phyloP scores from a whole-genome alignment of 1,140 invertebrate species.

The Drosophila arizonae region DNA sequence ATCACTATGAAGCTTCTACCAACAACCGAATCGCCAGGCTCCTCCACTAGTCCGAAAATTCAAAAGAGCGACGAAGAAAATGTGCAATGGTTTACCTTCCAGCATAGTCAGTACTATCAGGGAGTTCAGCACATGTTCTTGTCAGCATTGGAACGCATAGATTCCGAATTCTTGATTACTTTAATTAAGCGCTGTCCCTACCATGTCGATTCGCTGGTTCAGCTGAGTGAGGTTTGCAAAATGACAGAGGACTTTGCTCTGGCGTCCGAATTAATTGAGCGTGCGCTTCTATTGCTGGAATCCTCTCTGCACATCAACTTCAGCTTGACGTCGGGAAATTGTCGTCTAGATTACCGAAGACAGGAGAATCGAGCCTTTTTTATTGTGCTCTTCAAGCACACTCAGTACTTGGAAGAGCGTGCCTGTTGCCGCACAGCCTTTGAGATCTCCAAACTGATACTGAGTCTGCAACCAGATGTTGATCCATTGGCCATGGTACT shows the following conservation, averaged over 20 bases:
- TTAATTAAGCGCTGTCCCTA: slow-evolving; percentile 91
- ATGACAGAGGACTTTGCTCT: slow-evolving; percentile 91
- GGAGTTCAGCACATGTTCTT: slow-evolving; percentile 89
- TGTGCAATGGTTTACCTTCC: slow-evolving; percentile 89
- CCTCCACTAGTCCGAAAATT: slow-evolving; percentile 30
- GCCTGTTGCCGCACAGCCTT: slow-evolving; percentile 92
- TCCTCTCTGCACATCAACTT: slow-evolving; percentile 92
- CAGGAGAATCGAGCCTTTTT: slow-evolving; percentile 94
- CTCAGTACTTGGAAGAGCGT: slow-evolving; percentile 90
- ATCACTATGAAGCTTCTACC: slow-evolving; percentile 89
- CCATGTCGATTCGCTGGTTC: slow-evolving; percentile 93
- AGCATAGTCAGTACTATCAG: slow-evolving; percentile 91
- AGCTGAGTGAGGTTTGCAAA: slow-evolving; percentile 91
- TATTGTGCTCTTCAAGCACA: slow-evolving; percentile 93
- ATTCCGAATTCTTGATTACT: slow-evolving; percentile 92
- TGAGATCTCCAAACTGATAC: slow-evolving; percentile 90
- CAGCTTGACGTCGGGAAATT: slow-evolving; percentile 89
- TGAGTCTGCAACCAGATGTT: slow-evolving; percentile 91
- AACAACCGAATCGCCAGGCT: slow-evolving; percentile 64
- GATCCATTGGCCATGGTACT: slow-evolving; percentile 93
- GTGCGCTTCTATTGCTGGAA: slow-evolving; percentile 90
- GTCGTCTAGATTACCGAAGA: slow-evolving; percentile 90
- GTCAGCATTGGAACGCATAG: slow-evolving; percentile 90
- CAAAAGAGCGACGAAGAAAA: slow-evolving; percentile 37
- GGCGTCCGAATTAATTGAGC: slow-evolving; percentile 91